These are phyloP conservation scores for Callipepla squamata DNA, from an alignment of 2,113 vertebrate species.

Conservation along the genomic window DNA sequence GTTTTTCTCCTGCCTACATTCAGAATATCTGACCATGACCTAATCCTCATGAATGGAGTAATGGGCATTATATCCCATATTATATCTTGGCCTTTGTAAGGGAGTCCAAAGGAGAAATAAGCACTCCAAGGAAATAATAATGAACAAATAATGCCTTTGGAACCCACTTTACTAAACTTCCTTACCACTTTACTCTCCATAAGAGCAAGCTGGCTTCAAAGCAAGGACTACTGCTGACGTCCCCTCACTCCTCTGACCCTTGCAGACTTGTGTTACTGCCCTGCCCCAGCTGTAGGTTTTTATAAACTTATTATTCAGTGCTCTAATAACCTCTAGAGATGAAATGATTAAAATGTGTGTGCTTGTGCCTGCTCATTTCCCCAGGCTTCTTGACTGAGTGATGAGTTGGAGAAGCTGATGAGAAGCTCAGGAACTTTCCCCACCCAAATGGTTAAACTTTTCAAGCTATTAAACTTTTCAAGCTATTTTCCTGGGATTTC, in stretches of 20 bases:
- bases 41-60: too few relatives aligned
- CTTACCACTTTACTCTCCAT: background rate
- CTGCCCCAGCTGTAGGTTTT: accelerated
- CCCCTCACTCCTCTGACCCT: background rate
- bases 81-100: background rate
- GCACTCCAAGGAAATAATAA: background rate
- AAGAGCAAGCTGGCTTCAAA: background rate
- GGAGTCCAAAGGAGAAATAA: background rate
- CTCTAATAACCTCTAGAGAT: background rate
- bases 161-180: background rate
- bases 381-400: slow-evolving; percentile 54
- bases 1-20: background rate
- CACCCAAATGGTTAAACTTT: background rate
- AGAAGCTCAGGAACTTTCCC: background rate
- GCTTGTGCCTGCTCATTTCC: background rate
- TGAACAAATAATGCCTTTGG: background rate
- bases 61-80: background rate
- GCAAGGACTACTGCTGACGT: background rate
- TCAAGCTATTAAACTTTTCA: background rate
- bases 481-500: background rate
- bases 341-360: accelerated
- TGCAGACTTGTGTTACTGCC: accelerated
- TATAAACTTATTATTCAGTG: accelerated
- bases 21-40: background rate
- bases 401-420: background rate